Evolutionary conservation across 1,140 invertebrate genomes (phyloP).

Genomic region (Brachionus koreanus): DNA sequence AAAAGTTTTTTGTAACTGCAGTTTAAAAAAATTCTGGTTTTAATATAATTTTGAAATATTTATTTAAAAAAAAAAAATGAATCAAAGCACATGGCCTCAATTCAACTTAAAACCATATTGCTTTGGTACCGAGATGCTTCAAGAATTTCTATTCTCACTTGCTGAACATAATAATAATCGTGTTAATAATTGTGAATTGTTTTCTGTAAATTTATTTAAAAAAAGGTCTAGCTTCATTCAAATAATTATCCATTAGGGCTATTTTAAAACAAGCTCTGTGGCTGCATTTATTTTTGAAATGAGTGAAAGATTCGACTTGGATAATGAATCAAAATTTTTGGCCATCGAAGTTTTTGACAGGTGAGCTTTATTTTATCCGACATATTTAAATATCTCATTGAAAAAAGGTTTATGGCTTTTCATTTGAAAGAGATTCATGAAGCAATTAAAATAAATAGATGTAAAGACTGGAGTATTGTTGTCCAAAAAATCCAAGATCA

Average conservation of each 20-base stretch:
- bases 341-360: slow-evolving; percentile 28
- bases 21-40: background rate
- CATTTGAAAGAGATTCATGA: slow-evolving; percentile 25
- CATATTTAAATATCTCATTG: background rate
- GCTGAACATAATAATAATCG: background rate
- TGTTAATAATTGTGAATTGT: background rate
- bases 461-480: background rate
- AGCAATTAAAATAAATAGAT: background rate
- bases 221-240: background rate
- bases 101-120: slow-evolving; percentile 28
- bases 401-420: slow-evolving; percentile 5
- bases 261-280: background rate
- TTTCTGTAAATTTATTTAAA: background rate
- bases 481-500: slow-evolving; percentile 22
- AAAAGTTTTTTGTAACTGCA: background rate
- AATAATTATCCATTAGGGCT: background rate
- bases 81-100: background rate
- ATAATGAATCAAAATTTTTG: slow-evolving; percentile 29
- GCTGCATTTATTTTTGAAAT: slow-evolving; percentile 15
- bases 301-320: background rate
- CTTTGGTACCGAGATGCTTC: slow-evolving; percentile 4
- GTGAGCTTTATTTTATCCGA: background rate
- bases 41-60: background rate
- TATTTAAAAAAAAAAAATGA: slow-evolving; percentile 2
- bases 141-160: background rate